A percentile compares a stretch with the other conserved stretches of the same genome.
These are phyloP conservation scores for Sprattus sprattus DNA, from an alignment of 2,113 vertebrate species.

Conservation along the genomic window DNA sequence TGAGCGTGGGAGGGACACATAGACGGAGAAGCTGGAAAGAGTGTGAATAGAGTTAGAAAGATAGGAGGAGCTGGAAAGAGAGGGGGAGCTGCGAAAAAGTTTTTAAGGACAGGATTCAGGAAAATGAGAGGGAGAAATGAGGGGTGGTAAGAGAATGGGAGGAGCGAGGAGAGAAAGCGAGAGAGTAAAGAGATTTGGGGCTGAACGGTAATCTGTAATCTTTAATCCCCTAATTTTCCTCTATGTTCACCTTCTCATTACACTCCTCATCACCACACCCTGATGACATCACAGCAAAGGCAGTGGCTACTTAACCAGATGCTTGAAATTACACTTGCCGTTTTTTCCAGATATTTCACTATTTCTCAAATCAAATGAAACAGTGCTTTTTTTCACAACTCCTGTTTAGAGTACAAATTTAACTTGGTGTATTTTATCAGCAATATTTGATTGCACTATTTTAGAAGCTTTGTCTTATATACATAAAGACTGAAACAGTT, in stretches of 20 bases:
- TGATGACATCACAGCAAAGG: not conserved
- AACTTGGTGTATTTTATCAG: not conserved
- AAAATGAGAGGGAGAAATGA: not conserved
- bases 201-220: not conserved
- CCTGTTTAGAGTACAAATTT: not conserved
- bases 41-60: not conserved
- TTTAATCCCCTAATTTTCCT: not conserved
- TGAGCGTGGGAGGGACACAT: not conserved
- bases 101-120: not conserved
- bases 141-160: not conserved
- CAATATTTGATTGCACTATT: not conserved
- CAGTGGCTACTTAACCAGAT: not conserved
- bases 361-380: not conserved
- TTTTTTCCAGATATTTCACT: not conserved
- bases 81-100: not conserved
- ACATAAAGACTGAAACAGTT: not conserved
- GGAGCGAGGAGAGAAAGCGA: not conserved
- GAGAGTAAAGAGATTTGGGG: not conserved
- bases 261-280: slow-evolving; percentile 9
- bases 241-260: not conserved
- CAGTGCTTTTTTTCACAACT: not conserved
- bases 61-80: not conserved
- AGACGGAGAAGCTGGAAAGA: not conserved
- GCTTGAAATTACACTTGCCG: not conserved
- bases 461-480: not conserved